These are phyloP conservation scores for Stenolophus ochropezus DNA, from an alignment of 2,888 invertebrate genomes.

Conservation along the genomic window DNA sequence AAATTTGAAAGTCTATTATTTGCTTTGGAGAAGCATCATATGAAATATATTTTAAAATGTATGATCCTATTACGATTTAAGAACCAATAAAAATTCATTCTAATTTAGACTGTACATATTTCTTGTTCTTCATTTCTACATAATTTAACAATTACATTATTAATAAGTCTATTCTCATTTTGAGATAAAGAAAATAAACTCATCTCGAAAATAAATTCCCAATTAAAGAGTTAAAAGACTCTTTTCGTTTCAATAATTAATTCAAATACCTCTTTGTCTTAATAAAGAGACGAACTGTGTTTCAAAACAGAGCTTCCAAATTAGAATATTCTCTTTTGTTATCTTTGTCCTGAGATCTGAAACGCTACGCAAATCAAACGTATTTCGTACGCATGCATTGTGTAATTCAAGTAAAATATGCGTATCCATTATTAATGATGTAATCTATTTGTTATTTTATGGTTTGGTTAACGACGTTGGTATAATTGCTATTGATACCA, in stretches of 20 bases:
- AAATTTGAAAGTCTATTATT: too few species aligned
- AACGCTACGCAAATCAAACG: neutral
- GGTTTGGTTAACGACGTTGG: neutral
- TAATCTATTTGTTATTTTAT: constrained; percentile 37
- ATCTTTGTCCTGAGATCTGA: neutral
- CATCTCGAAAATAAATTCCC: neutral
- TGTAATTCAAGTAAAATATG: constrained; percentile 26
- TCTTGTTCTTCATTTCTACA: too few species aligned
- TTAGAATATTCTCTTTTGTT: constrained; percentile 3
- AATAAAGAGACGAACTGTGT: neutral
- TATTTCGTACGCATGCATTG: constrained; percentile 6
- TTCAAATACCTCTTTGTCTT: constrained; percentile 3
- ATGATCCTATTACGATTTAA: too few species aligned
- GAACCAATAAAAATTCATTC: too few species aligned
- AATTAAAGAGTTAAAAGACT: constrained; percentile 4
- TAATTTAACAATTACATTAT: too few species aligned
- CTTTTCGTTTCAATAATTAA: constrained; percentile 3
- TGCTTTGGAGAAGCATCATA: too few species aligned
- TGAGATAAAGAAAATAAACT: neutral
- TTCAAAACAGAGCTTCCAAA: neutral
- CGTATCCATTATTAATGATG: constrained; percentile 30
- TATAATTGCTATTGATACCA: constrained; percentile 25
- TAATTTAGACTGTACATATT: too few species aligned
- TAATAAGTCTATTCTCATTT: too few species aligned
- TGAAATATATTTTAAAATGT: too few species aligned